Evolutionary conservation across 2,888 invertebrate genomes (phyloP).

Genomic region (Acrocyrtus sp.): DNA sequence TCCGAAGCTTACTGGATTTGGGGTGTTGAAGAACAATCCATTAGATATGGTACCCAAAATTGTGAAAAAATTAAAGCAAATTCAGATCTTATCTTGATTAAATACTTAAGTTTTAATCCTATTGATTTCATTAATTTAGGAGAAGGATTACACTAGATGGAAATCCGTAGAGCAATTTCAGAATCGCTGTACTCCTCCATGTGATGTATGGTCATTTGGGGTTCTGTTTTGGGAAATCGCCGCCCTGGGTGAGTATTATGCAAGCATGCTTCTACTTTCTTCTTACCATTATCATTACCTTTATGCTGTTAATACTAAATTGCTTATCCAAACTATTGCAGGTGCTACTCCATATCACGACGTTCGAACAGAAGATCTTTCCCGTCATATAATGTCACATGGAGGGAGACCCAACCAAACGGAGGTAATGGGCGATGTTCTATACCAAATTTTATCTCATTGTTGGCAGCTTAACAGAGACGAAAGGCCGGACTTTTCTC

Average conservation of each 20-base stretch:
- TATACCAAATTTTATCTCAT: slow-evolving; percentile 83
- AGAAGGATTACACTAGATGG: slow-evolving; percentile 82
- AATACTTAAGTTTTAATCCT: slow-evolving; percentile 1
- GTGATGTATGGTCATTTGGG: slow-evolving; percentile 87
- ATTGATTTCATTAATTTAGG: slow-evolving; percentile 52
- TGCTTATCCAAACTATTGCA: slow-evolving; percentile 57
- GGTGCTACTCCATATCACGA: slow-evolving; percentile 82
- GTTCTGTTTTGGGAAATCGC: slow-evolving; percentile 85
- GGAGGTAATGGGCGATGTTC: slow-evolving; percentile 78
- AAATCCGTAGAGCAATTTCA: slow-evolving; percentile 81
- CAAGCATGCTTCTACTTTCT: no score
- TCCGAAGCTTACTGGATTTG: slow-evolving; percentile 80
- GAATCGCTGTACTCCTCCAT: slow-evolving; percentile 74
- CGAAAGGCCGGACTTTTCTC: slow-evolving; percentile 73
- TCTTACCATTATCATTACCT: no score
- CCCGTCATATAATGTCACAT: slow-evolving; percentile 73
- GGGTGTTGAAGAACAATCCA: slow-evolving; percentile 75
- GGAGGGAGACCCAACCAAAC: slow-evolving; percentile 81
- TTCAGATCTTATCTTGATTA: not conserved
- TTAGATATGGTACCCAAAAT: slow-evolving; percentile 70
- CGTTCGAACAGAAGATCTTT: slow-evolving; percentile 75
- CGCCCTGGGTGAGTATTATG: slow-evolving; percentile 73
- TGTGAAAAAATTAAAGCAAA: not conserved
- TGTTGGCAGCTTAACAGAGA: slow-evolving; percentile 87
- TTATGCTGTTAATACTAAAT: slow-evolving; percentile 5